Conservation (phyloP, 1,140 invertebrate species). For the Drosophila suzukii region DNA sequence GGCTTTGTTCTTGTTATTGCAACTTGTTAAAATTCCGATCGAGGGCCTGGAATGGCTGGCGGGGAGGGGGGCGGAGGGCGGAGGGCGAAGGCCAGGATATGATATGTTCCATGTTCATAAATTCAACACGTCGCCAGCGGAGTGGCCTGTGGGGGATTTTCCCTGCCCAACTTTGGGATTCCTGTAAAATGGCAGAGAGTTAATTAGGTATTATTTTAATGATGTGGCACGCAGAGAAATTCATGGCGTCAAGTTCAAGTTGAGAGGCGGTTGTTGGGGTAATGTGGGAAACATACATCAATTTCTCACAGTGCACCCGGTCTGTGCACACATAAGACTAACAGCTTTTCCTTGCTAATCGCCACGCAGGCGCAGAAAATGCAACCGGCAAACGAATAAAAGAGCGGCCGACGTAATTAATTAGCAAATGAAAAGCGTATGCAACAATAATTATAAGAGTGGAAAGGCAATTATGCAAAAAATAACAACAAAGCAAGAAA, state of each 20-base stretch:
- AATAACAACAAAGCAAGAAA: conserved; percentile 29
- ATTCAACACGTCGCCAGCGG: conserved; percentile 54
- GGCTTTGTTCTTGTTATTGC: conserved; percentile 70
- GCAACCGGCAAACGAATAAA: conserved; percentile 16
- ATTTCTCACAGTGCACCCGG: background rate
- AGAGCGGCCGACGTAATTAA: conserved; percentile 62
- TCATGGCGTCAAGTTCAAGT: conserved; percentile 23
- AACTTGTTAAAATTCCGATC: conserved; percentile 79
- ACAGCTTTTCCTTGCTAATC: background rate
- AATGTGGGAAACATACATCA: background rate
- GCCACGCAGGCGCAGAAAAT: conserved; percentile 63
- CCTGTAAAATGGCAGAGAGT: conserved; percentile 8
- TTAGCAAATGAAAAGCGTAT: conserved; percentile 80
- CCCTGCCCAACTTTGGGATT: conserved; percentile 20
- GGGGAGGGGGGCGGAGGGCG: background rate
- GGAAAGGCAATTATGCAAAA: conserved; percentile 79
- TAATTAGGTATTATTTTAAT: conserved; percentile 32
- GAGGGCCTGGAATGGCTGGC: background rate
- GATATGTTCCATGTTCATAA: conserved; percentile 74
- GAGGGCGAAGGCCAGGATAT: conserved; percentile 30
- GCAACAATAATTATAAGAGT: conserved; percentile 79
- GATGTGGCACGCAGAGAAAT: conserved; percentile 7
- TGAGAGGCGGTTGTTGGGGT: background rate
- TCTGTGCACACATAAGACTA: background rate
- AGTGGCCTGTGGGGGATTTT: conserved; percentile 40